Base-by-base conservation (phyloP, 2,113 vertebrate species). In the Hiodon tergisus region DNA sequence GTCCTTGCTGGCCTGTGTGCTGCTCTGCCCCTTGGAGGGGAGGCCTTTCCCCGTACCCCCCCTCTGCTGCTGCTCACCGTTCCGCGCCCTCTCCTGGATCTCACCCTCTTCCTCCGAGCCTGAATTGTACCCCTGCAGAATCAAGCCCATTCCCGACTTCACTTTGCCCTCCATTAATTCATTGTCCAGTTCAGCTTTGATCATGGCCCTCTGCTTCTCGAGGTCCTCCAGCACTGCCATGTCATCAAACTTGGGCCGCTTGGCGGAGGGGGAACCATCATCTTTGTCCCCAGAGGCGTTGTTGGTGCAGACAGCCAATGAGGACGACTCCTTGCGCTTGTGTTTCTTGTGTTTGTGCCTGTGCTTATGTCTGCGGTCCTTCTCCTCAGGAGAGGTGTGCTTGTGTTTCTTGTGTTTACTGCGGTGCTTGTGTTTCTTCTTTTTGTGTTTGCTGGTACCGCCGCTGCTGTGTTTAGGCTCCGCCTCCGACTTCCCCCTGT, bases 331-430 rank as follows among this genome's bases (percentile, higher is more conserved):
- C 90, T 96, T 99, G 81, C 95, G 93, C 87, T 95, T 96, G 88
- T 96, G 97, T 88, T 98, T 99, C 90, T 97, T 96, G 82, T 94
- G 97, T 87, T 99, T 99, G 86, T 96, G 96, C 79, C 94, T 94
- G 83, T 96, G 97, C 84, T 94, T 97, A 76, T 96, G 95, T 82
- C 95, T 97, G 83, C 92, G 95, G 77, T 96, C 91, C 83, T 95
- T 98, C 83, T 97, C 95, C 61, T 98, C 96, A 31, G 97, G 96
- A 53, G 94, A 91, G 79, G 90, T 92, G 83, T 95, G 97, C 88
- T 98, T 98, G 82, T 98, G 96, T 79, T 98, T 98, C 94, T 98
- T 99, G 87, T 98, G 97, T 87, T 99, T 99, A 84, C 94, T 96
- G 75, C 96, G 94, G 81, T 99, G 97, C 89, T 99, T 99, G 83